Evolutionary conservation across 2,888 invertebrate genomes (phyloP).

Genomic region (Caenorhabditis afra): DNA sequence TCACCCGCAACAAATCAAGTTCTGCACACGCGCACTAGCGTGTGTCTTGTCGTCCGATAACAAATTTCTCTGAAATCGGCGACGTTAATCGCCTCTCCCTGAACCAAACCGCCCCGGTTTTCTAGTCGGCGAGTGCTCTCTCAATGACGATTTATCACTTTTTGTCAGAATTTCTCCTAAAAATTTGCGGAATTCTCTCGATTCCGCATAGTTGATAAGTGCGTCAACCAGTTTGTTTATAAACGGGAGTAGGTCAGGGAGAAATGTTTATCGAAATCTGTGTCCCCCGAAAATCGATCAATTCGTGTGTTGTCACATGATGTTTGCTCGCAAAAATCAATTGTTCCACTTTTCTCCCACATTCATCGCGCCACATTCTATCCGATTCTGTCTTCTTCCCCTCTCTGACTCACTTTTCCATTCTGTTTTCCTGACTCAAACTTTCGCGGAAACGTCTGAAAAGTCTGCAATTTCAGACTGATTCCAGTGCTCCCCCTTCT

Average conservation of each 20-base stretch:
- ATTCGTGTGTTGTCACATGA: constrained; percentile 22
- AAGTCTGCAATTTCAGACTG: constrained; percentile 9
- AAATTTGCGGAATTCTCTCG: constrained; percentile 30
- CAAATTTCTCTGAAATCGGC: constrained; percentile 49
- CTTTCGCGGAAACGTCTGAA: background rate
- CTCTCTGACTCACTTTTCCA: no score
- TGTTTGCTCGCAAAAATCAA: constrained; percentile 12
- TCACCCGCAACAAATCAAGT: constrained; percentile 34
- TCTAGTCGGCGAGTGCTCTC: constrained; percentile 7
- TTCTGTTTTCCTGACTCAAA: background rate
- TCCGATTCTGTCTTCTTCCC: no score
- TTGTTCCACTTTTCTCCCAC: background rate
- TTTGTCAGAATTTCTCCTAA: constrained; percentile 10
- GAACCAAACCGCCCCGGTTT: constrained; percentile 33
- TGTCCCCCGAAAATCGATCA: constrained; percentile 21
- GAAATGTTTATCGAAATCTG: constrained; percentile 41
- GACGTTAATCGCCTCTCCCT: constrained; percentile 40
- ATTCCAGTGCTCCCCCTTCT: constrained; percentile 43
- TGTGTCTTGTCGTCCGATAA: constrained; percentile 32
- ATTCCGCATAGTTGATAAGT: background rate
- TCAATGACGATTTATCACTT: constrained; percentile 14
- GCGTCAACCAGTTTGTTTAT: constrained; percentile 47
- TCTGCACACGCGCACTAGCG: constrained; percentile 26
- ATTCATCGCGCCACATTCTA: no score
- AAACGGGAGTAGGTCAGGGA: constrained; percentile 13